These are phyloP conservation scores for Rhinichthys osculus DNA, from an alignment of 2,797 vertebrate genomes.

Conservation along the genomic window DNA sequence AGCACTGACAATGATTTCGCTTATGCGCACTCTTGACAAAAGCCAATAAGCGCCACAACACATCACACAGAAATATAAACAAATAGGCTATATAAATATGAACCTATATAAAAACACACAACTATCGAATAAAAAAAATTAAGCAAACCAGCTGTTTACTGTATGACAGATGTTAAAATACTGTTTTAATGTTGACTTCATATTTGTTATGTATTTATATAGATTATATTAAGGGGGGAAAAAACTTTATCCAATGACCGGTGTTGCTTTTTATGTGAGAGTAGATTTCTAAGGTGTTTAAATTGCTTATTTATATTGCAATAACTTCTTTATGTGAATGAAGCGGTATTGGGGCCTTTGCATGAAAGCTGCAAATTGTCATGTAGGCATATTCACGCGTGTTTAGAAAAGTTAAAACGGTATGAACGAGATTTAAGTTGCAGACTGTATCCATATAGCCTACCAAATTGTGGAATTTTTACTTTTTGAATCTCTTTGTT, in stretches of 20 bases:
- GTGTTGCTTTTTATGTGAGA: slow-evolving; percentile 81
- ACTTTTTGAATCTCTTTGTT: slow-evolving; percentile 80
- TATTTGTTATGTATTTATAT: slow-evolving; percentile 87
- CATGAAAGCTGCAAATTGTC: slow-evolving; percentile 86
- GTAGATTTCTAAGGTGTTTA: slow-evolving; percentile 85
- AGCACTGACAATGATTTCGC: slow-evolving; percentile 80
- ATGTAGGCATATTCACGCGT: slow-evolving; percentile 81
- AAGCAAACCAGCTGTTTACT: slow-evolving; percentile 81
- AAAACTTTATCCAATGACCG: slow-evolving; percentile 83
- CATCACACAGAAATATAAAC: slow-evolving; percentile 55
- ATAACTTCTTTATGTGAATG: slow-evolving; percentile 84
- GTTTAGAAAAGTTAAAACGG: slow-evolving; percentile 78
- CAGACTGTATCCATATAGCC: slow-evolving; percentile 80
- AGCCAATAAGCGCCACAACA: slow-evolving; percentile 55
- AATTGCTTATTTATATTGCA: slow-evolving; percentile 88
- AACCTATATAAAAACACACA: slow-evolving; percentile 54
- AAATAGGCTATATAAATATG: slow-evolving; percentile 62
- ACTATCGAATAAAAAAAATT: slow-evolving; percentile 64
- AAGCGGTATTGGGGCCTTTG: slow-evolving; percentile 84
- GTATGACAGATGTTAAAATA: slow-evolving; percentile 83
- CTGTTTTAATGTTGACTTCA: slow-evolving; percentile 83
- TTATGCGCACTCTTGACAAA: slow-evolving; percentile 70
- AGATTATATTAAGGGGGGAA: slow-evolving; percentile 83
- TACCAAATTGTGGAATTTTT: slow-evolving; percentile 84
- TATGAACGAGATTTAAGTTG: slow-evolving; percentile 77